phyloP scores from a whole-genome alignment of 2,113 vertebrate genomes.

The Shinisaurus crocodilurus region DNA sequence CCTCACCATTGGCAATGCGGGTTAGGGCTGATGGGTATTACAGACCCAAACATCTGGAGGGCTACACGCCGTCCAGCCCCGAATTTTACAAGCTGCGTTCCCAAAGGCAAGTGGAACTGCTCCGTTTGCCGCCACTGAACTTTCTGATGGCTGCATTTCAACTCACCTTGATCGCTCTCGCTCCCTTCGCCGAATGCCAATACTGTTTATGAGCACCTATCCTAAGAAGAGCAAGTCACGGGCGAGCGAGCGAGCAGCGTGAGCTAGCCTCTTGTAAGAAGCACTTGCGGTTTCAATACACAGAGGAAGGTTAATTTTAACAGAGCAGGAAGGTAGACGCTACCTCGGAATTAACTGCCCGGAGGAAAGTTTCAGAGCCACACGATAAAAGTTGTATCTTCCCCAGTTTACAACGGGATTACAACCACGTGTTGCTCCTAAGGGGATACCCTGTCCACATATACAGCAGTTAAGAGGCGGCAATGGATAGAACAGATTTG shows the following conservation, averaged over 20 bases:
- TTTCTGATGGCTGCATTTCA: not conserved
- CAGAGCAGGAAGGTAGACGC: conserved; percentile 41
- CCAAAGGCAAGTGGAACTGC: too few species aligned
- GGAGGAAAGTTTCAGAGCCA: not conserved
- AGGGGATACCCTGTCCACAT: not conserved
- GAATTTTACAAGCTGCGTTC: too few species aligned
- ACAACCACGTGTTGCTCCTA: not conserved
- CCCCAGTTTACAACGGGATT: fast-evolving
- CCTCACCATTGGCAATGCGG: not conserved
- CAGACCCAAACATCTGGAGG: not conserved
- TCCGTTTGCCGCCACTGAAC: too few species aligned
- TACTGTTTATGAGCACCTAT: not conserved
- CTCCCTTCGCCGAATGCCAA: not conserved
- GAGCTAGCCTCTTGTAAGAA: conserved; percentile 26
- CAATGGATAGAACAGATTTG: not conserved
- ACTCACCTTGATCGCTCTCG: too few species aligned
- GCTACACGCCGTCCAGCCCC: not conserved
- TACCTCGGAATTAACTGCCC: not conserved
- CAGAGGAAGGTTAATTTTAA: conserved; percentile 33
- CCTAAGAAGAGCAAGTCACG: not conserved
- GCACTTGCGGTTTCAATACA: conserved; percentile 28
- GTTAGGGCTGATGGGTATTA: not conserved
- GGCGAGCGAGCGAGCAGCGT: not conserved
- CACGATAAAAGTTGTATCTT: fast-evolving
- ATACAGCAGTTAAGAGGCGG: not conserved